These are phyloP conservation scores for Megaleporinus macrocephalus DNA, from an alignment of 2,113 vertebrate genomes.

Conservation along the genomic window DNA sequence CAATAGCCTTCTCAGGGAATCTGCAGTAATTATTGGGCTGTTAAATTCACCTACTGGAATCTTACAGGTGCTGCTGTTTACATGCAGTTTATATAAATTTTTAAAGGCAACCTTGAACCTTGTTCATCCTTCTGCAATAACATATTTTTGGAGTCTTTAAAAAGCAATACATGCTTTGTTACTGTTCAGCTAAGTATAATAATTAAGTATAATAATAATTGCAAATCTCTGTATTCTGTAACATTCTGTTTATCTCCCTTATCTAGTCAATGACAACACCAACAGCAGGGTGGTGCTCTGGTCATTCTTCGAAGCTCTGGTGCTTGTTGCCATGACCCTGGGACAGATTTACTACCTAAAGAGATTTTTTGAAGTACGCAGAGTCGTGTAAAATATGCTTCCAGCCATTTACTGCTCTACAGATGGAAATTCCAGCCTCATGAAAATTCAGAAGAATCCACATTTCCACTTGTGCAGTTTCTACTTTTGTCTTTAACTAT, in stretches of 20 bases:
- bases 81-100: too few species aligned
- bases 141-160: too few species aligned
- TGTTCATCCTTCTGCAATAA: too few species aligned
- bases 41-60: too few species aligned
- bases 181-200: too few species aligned
- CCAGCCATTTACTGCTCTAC: conserved; percentile 59
- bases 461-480: conserved; percentile 52
- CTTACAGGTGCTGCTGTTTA: too few species aligned
- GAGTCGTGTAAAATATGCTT: conserved; percentile 87
- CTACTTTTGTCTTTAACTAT: conserved; percentile 48
- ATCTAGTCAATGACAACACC: conserved; percentile 98
- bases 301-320: conserved; percentile 99
- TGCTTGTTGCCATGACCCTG: conserved; percentile 98
- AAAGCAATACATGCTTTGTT: too few species aligned
- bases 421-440: conserved; percentile 63
- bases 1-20: too few species aligned
- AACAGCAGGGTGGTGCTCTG: conserved; percentile 99
- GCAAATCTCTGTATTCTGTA: too few species aligned
- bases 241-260: conserved; percentile 36
- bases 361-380: conserved; percentile 99
- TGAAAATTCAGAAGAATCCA: conserved; percentile 62
- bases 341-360: conserved; percentile 99
- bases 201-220: too few species aligned
- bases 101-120: too few species aligned
- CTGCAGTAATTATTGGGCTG: too few species aligned